Evolutionary conservation across 2,113 vertebrate species (phyloP).

Genomic region (Phycodurus eques): DNA sequence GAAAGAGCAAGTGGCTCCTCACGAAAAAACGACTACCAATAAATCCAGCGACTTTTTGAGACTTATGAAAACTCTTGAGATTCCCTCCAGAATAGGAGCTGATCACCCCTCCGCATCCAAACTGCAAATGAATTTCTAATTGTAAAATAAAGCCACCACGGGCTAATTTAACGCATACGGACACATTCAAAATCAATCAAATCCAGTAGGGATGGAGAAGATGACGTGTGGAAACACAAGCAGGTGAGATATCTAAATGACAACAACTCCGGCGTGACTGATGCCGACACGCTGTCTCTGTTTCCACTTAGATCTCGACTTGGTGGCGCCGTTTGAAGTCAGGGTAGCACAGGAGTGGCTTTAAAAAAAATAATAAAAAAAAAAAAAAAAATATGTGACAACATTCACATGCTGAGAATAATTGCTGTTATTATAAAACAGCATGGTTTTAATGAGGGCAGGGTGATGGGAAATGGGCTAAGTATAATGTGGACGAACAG

Average conservation of each 20-base stretch:
- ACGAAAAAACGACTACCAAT: too few relatives aligned
- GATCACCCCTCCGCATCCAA: neutral
- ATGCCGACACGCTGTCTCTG: conserved; percentile 36
- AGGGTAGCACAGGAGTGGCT: conserved; percentile 9
- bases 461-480: neutral
- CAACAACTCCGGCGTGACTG: conserved; percentile 23
- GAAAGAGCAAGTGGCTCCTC: too few relatives aligned
- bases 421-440: neutral
- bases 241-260: conserved; percentile 30
- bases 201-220: conserved; percentile 9
- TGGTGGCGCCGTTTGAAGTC: conserved; percentile 23
- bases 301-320: conserved; percentile 29
- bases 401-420: conserved; percentile 1
- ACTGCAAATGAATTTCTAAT: neutral
- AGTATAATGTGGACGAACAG: neutral
- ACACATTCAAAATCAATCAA: neutral
- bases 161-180: too few relatives aligned
- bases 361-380: conserved; percentile 11
- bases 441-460: conserved; percentile 6
- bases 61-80: too few relatives aligned
- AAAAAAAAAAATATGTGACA: conserved; percentile 1
- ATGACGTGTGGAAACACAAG: conserved; percentile 20
- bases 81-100: too few relatives aligned
- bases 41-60: too few relatives aligned
- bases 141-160: neutral